Percentiles rank a stretch among this genome's conserved stretches.
Conservation (phyloP, 1,140 invertebrate species). For the Drosophila quadrilineata region DNA sequence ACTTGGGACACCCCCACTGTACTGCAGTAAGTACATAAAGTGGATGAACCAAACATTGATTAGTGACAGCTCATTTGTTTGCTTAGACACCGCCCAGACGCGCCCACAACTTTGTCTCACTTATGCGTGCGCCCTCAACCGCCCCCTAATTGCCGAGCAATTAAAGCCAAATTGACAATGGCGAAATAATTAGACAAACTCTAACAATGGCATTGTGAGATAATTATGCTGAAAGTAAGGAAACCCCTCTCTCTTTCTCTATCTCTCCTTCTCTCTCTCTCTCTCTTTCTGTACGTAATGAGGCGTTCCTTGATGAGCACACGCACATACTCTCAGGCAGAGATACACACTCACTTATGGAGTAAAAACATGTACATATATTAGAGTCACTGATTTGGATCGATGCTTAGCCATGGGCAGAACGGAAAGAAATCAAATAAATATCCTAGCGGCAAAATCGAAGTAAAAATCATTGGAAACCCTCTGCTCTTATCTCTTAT, state of each 20-base stretch:
- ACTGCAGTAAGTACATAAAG: neutral
- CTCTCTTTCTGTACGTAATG: slow-evolving; percentile 48
- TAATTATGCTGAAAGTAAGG: too few species aligned
- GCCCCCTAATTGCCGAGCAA: slow-evolving; percentile 60
- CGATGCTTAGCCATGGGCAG: slow-evolving; percentile 6
- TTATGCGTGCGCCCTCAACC: too few species aligned
- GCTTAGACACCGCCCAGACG: slow-evolving; percentile 27
- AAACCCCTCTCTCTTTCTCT: too few species aligned
- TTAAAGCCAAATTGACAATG: slow-evolving; percentile 72
- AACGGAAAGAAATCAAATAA: slow-evolving; percentile 73
- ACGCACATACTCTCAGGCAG: slow-evolving; percentile 11
- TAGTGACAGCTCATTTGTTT: slow-evolving; percentile 47
- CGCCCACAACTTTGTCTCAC: slow-evolving; percentile 2
- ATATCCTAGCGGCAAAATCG: slow-evolving; percentile 38
- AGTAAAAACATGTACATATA: slow-evolving; percentile 12
- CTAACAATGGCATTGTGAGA: slow-evolving; percentile 9
- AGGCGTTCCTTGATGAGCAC: slow-evolving; percentile 39
- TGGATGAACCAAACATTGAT: neutral
- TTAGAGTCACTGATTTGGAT: slow-evolving; percentile 28
- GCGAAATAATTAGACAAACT: slow-evolving; percentile 66
- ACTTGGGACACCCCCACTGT: neutral
- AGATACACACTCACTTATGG: slow-evolving; percentile 1
- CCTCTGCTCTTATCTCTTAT: slow-evolving; percentile 3
- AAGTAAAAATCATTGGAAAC: slow-evolving; percentile 37
- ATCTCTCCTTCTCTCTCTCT: too few species aligned